Conservation (phyloP, 2,113 vertebrate genomes). For the Sitta europaea region DNA sequence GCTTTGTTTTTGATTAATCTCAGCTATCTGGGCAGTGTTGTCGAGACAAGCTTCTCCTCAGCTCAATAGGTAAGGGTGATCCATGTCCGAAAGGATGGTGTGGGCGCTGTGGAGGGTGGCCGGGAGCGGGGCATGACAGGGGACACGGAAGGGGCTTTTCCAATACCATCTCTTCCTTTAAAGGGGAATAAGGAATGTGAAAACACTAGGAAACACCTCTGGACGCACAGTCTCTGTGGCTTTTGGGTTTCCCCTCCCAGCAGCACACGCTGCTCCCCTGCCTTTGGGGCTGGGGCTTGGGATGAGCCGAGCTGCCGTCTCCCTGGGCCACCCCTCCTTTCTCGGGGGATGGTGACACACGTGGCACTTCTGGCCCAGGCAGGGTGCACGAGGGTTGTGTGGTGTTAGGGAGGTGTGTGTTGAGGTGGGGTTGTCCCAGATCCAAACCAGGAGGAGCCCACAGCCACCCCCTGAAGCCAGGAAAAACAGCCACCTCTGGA, state of each 20-base stretch:
- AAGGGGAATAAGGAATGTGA: conserved; percentile 87
- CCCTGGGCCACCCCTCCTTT: not conserved
- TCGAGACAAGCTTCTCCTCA: conserved; percentile 99
- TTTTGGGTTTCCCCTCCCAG: conserved; percentile 65
- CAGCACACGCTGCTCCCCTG: not conserved
- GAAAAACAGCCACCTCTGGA: not conserved
- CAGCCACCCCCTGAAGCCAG: not conserved
- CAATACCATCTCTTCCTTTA: conserved; percentile 94
- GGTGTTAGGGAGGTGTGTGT: not conserved
- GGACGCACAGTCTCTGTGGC: conserved; percentile 52
- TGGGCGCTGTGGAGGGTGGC: conserved; percentile 69
- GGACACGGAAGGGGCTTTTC: conserved; percentile 87
- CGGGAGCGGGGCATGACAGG: conserved; percentile 76
- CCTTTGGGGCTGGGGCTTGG: not conserved
- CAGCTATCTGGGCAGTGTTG: conserved; percentile 99
- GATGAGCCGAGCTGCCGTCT: not conserved
- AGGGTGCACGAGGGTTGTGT: fast-evolving
- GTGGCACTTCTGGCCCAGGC: not conserved
- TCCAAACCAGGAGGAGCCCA: not conserved
- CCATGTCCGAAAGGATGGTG: conserved; percentile 90
- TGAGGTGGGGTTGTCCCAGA: not conserved
- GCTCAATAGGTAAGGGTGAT: conserved; percentile 99
- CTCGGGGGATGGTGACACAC: not conserved
- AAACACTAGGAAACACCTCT: conserved; percentile 64
- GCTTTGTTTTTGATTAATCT: conserved; percentile 99